Evolutionary conservation across 2,888 invertebrate genomes (phyloP).

Genomic region (Acanthacorydalis orientalis): DNA sequence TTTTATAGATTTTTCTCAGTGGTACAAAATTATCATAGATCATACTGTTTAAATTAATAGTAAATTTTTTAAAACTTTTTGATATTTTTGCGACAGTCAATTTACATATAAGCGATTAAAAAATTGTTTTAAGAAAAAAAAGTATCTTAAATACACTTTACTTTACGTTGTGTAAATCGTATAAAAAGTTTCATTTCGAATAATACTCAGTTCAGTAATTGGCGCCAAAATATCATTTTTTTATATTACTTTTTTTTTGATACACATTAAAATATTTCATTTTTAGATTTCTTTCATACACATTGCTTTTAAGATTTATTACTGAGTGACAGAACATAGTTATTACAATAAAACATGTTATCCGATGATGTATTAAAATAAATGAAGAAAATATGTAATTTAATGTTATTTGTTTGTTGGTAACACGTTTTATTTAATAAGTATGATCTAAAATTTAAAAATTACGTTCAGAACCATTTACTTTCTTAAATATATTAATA

Average conservation of each 20-base stretch:
- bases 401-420: no score
- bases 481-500: slow-evolving; percentile 6
- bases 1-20: not conserved
- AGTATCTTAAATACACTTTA: not conserved
- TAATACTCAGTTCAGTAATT: not conserved
- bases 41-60: no score
- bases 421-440: no score
- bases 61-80: no score
- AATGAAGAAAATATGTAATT: no score
- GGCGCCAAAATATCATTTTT: slow-evolving; percentile 3
- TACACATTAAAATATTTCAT: not conserved
- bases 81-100: no score
- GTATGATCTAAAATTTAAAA: not conserved
- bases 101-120: not conserved
- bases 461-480: not conserved
- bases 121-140: not conserved
- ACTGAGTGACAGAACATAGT: not conserved
- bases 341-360: no score
- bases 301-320: slow-evolving; percentile 1
- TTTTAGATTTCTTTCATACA: not conserved
- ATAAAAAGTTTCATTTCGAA: not conserved
- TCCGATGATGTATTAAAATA: no score
- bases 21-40: no score
- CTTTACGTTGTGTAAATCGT: not conserved
- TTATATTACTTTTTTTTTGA: not conserved